Conservation (phyloP, 2,888 invertebrate genomes). For the Monochamus alternatus region DNA sequence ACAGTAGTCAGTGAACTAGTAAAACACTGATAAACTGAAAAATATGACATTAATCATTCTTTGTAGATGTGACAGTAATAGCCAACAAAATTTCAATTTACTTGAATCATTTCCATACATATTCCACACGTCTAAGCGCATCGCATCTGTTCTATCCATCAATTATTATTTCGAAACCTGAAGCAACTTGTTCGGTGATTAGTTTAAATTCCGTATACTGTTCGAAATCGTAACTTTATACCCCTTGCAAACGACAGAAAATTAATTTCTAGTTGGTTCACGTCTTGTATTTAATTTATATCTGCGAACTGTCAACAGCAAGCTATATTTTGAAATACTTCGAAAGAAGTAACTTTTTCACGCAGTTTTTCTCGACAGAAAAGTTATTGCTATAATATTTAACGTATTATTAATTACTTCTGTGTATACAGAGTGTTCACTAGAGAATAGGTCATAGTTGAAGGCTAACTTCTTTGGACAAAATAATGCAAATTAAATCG, state of each 20-base stretch:
- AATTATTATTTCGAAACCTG: constrained; percentile 9
- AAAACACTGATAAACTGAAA: no score
- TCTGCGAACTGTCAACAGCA: constrained; percentile 4
- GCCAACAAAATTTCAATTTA: not conserved
- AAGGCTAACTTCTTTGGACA: no score
- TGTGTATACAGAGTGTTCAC: no score
- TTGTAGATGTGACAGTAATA: no score
- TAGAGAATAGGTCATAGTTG: no score
- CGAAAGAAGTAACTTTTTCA: not conserved
- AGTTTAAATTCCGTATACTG: constrained; percentile 1
- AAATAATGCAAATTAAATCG: no score
- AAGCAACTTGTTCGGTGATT: constrained; percentile 1
- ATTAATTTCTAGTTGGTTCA: constrained; percentile 7
- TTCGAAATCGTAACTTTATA: not conserved
- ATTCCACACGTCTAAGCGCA: not conserved
- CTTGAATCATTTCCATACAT: not conserved
- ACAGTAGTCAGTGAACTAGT: no score
- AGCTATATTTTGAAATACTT: not conserved
- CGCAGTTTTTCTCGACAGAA: no score
- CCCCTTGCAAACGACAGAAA: constrained; percentile 13
- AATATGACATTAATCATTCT: no score
- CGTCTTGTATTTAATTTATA: constrained; percentile 16
- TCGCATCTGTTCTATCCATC: not conserved
- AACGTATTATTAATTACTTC: no score
- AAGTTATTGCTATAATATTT: no score